These are phyloP conservation scores for Furcula furcula DNA, from an alignment of 2,888 invertebrate genomes.

Conservation along the genomic window DNA sequence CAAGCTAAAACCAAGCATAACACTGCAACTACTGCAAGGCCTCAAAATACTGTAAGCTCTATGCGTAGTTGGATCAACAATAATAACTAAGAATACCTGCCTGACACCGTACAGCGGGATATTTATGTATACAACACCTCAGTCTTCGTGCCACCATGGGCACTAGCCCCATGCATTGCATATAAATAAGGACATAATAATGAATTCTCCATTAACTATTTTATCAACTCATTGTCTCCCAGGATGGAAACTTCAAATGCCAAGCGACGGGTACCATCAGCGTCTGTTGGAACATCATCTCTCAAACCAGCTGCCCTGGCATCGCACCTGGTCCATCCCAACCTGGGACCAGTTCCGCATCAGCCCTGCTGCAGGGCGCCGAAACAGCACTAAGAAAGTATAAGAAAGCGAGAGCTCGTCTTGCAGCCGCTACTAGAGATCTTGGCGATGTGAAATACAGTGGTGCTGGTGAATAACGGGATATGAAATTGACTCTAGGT, in stretches of 20 bases:
- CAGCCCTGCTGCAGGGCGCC: conserved; percentile 52
- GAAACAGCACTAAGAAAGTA: conserved; percentile 59
- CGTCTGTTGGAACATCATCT: conserved; percentile 46
- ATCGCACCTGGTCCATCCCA: conserved; percentile 9
- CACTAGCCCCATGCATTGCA: no score
- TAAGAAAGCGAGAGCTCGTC: conserved; percentile 48
- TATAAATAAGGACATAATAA: no score
- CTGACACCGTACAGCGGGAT: no score
- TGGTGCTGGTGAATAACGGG: neutral
- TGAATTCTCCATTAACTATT: no score
- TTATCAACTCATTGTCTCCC: conserved; percentile 14
- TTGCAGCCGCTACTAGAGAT: conserved; percentile 53
- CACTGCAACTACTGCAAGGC: no score
- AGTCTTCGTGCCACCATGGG: no score
- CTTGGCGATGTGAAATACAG: conserved; percentile 15
- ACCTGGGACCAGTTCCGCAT: conserved; percentile 31
- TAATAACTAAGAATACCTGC: no score
- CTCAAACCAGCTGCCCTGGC: conserved; percentile 35
- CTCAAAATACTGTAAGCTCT: no score
- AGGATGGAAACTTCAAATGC: conserved; percentile 50
- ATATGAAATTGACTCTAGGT: no score
- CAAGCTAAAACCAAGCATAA: no score
- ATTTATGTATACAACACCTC: no score
- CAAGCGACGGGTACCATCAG: conserved; percentile 43
- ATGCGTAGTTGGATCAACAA: no score